A percentile compares a stretch with the other conserved stretches of the same genome.
These are phyloP conservation scores for Stenchaetothrips biformis DNA, from an alignment of 2,888 invertebrate species.

Conservation along the genomic window DNA sequence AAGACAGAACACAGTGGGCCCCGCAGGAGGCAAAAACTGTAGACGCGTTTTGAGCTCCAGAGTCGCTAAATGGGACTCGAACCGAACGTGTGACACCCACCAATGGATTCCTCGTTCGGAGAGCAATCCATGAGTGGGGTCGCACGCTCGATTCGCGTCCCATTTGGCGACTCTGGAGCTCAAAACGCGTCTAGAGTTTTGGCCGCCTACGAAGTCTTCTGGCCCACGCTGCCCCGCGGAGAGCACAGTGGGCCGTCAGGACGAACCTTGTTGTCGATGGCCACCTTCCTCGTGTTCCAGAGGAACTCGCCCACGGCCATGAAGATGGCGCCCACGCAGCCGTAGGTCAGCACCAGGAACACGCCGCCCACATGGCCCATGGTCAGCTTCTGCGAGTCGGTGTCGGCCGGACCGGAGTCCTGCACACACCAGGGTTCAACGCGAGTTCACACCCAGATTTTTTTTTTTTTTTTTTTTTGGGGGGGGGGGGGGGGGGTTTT, in stretches of 20 bases:
- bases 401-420: background rate
- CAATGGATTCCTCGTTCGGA: too few species aligned
- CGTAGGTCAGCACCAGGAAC: slow-evolving; percentile 67
- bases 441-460: background rate
- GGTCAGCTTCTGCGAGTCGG: slow-evolving; percentile 55
- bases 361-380: slow-evolving; percentile 81
- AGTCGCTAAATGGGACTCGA: too few species aligned
- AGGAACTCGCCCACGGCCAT: slow-evolving; percentile 66
- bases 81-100: too few species aligned
- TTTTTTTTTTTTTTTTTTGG: too few species aligned
- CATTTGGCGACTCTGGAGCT: too few species aligned
- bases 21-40: too few species aligned
- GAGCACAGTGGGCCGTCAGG: background rate
- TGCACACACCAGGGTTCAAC: background rate
- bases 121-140: too few species aligned
- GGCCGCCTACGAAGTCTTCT: too few species aligned
- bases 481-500: slow-evolving; percentile 35
- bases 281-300: slow-evolving; percentile 52
- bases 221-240: background rate
- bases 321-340: slow-evolving; percentile 59
- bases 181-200: too few species aligned
- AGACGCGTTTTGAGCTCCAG: too few species aligned
- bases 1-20: too few species aligned
- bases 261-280: slow-evolving; percentile 50
- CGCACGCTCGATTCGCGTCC: too few species aligned